Percentiles rank a stretch among this genome's conserved stretches.
Conservation (phyloP, 2,888 invertebrate species). For the Tiliacea aurago region DNA sequence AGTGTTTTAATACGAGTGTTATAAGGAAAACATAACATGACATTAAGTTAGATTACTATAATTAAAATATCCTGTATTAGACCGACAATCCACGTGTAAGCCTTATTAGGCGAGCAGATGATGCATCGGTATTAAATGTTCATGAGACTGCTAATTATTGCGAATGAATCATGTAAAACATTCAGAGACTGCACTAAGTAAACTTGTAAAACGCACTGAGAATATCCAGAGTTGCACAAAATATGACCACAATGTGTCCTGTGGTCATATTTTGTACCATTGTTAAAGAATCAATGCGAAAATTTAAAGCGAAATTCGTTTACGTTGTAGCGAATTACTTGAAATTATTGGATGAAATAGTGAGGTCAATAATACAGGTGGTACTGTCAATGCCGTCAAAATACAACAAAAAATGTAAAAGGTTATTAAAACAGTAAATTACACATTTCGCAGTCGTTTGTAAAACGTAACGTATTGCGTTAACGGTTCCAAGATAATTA, state of each 20-base stretch:
- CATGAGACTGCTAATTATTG: conserved; percentile 41
- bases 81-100: conserved; percentile 32
- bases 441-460: conserved; percentile 50
- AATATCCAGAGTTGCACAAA: conserved; percentile 19
- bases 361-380: conserved; percentile 41
- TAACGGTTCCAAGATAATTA: conserved; percentile 58
- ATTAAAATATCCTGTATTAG: conserved; percentile 21
- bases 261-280: conserved; percentile 11
- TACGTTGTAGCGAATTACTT: conserved; percentile 6
- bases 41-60: conserved; percentile 1
- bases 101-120: conserved; percentile 25
- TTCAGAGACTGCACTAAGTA: conserved; percentile 29
- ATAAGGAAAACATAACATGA: conserved; percentile 33
- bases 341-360: conserved; percentile 30
- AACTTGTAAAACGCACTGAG: conserved; percentile 29
- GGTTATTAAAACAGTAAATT: conserved; percentile 48
- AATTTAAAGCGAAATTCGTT: conserved; percentile 1
- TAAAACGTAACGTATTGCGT: conserved; percentile 52
- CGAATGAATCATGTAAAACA: conserved; percentile 45
- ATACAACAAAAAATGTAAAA: conserved; percentile 36
- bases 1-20: conserved; percentile 5
- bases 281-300: conserved; percentile 24
- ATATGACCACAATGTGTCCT: neutral
- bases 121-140: conserved; percentile 42
- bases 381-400: conserved; percentile 26